Evolutionary conservation across 2,113 vertebrate species (phyloP), one percentile per base, ranked within the genome.

Genomic region (Pachyramphus minor): DNA sequence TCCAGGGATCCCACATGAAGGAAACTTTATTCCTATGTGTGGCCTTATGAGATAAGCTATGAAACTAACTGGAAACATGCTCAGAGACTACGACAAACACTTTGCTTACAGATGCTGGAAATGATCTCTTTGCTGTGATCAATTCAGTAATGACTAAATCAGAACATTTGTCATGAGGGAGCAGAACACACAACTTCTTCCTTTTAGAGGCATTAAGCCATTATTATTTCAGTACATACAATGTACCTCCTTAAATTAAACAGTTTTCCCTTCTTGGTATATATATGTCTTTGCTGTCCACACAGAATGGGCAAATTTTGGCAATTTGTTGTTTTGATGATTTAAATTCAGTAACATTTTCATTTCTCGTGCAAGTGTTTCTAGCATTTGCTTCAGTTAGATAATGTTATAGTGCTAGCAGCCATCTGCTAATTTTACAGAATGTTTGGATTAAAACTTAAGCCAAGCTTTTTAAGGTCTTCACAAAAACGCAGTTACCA

Each of bases 401-500:
- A 95, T 96, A 96, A 96, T 83, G 85, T 81, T 93, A 52, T 59
- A 90, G 67, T 87, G 80, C 94, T 75, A 95, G 69, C 80, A 95
- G 45, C 96, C 96, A 97, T 97, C 97, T 97, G 96, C 67, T 96
- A 90, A 94, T 97, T 94, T 95, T 88, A 93, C 41, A 73, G 93
- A 93, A 87, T 83, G 41, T 87, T 97, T 92, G 83, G 74, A 80
- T 75, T 95, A 90, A 97, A 95, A 95, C 93, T 95, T 80, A 93
- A 96, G 64, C 50, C 41, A 72, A 92, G 66, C 39, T 91, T 97
- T 97, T 95, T 75, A 96, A 84, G 60, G 76, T 82, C 66, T 92
- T 94, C 39, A 79, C 50, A 79, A 60, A 93, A 74, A 86, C 44
- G 37, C 39, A 45, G 12, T 95, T 86, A n/a, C 16, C 16, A 60